Conservation (phyloP, 2,797 vertebrate species). For the Halcyon chelicuti region DNA sequence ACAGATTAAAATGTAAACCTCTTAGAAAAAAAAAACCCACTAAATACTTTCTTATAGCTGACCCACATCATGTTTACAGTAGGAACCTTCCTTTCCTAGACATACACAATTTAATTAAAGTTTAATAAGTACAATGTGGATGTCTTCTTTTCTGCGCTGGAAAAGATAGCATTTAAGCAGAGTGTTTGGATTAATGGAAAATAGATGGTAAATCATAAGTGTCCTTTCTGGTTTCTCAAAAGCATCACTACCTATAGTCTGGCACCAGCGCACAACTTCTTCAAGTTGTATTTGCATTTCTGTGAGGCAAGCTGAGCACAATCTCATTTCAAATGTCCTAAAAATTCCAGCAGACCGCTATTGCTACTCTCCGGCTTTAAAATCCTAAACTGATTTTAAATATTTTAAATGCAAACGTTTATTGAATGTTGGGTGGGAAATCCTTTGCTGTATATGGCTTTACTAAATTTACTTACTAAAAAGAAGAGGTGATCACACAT, state of each 20-base stretch:
- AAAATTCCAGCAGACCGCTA: not conserved
- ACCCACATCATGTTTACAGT: not conserved
- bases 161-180: not conserved
- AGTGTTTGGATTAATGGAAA: constrained; percentile 35
- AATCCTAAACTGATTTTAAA: not conserved
- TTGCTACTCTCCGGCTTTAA: not conserved
- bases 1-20: not conserved
- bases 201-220: not conserved
- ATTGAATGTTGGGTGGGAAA: not conserved
- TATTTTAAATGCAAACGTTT: not conserved
- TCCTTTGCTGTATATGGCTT: not conserved
- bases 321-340: not conserved
- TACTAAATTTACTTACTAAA: not conserved
- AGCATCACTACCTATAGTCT: not conserved
- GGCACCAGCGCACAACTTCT: not conserved
- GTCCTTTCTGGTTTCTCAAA: constrained; percentile 13
- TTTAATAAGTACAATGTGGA: not conserved
- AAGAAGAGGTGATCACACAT: not conserved
- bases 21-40: not conserved
- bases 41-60: not conserved
- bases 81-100: not conserved
- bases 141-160: not conserved
- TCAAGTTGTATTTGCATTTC: not conserved
- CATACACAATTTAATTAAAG: not conserved
- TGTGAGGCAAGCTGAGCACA: not conserved